Evolutionary conservation across 2,797 vertebrate genomes (phyloP), one percentile per base, ranked within the genome.

Genomic region (Danio jaintianensis): DNA sequence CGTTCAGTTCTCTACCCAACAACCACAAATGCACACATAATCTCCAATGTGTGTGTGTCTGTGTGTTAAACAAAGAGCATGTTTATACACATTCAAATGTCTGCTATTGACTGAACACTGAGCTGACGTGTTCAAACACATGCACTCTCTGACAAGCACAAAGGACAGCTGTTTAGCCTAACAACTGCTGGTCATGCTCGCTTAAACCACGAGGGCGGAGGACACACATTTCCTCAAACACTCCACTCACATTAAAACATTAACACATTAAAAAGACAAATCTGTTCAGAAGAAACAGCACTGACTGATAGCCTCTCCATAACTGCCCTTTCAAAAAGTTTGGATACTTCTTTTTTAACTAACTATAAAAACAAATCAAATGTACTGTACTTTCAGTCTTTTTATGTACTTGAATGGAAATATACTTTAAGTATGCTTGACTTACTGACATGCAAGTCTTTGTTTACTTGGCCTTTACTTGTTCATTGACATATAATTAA

Each of bases 171-270:
- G 86, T 82, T 82, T 61, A 56, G 38, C 47, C 80, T 79, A 80
- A 83, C 84, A 85, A 67, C 78, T 85, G 86, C 73, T 81, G n/a
- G 58, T 62, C 66, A 71, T 82, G 78, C 68, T 82, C 53, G 63
- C 16, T 78, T 61, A 80, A 71, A 48, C 62, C 79, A 48, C 29
- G 64, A 82, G 73, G 20, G 38, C 59, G 63, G 40, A 64, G 36
- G 22, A 66, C 71, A 74, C 77, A 66, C 5, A 66, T 50, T 7
- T 50, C 9, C 67, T 70, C 40, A 10, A 7, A 58, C 67, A 73
- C 47, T 29, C 10, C 55, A 3, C 40, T 8, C 11, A 42, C 53
- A 73, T 47, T 42, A n/a, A 77, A 38, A 80, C 12, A 43, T 13
- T 5, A 59, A 55, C 52, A n/a, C n/a, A n/a, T n/a, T n/a, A n/a